Evolutionary conservation across 30 jellyfish, hydroid and myxozoan genomes (phyloP).

Genomic region (Mastigias papua): DNA sequence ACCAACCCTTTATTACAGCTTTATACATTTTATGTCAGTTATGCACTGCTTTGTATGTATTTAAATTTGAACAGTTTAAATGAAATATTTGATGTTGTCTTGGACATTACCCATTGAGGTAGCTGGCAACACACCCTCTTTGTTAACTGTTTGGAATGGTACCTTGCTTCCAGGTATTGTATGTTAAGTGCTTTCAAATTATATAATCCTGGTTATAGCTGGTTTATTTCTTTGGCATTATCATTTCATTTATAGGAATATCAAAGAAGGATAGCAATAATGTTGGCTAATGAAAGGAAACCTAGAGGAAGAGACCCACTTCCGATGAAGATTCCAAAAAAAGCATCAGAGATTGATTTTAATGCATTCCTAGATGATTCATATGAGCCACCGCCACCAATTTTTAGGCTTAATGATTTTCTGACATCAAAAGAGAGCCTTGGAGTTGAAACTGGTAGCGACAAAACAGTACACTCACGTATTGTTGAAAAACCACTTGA

Average conservation of each 20-base stretch:
- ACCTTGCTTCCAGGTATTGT: too few relatives aligned
- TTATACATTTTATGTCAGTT: too few relatives aligned
- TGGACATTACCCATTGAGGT: too few relatives aligned
- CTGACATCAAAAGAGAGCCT: neutral
- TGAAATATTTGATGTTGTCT: too few relatives aligned
- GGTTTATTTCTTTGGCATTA: too few relatives aligned
- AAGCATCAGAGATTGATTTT: conserved; percentile 39
- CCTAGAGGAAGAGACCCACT: conserved; percentile 81
- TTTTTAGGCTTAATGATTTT: conserved; percentile 57
- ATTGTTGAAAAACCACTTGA: conserved; percentile 33
- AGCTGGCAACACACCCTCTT: too few relatives aligned
- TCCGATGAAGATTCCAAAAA: conserved; percentile 67
- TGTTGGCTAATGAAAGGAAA: conserved; percentile 49
- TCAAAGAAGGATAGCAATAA: conserved; percentile 50
- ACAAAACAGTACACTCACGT: neutral
- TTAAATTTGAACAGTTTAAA: too few relatives aligned
- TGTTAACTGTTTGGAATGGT: too few relatives aligned
- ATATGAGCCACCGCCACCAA: conserved; percentile 74
- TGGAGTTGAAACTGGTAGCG: neutral
- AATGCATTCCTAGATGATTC: conserved; percentile 72
- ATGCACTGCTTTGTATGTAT: too few relatives aligned
- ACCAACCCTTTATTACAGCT: too few relatives aligned
- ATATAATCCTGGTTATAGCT: too few relatives aligned
- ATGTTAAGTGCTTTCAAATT: too few relatives aligned
- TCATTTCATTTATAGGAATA: conserved; percentile 37